Evolutionary conservation across 2,113 vertebrate species (phyloP).

Genomic region (Caloenas nicobarica): DNA sequence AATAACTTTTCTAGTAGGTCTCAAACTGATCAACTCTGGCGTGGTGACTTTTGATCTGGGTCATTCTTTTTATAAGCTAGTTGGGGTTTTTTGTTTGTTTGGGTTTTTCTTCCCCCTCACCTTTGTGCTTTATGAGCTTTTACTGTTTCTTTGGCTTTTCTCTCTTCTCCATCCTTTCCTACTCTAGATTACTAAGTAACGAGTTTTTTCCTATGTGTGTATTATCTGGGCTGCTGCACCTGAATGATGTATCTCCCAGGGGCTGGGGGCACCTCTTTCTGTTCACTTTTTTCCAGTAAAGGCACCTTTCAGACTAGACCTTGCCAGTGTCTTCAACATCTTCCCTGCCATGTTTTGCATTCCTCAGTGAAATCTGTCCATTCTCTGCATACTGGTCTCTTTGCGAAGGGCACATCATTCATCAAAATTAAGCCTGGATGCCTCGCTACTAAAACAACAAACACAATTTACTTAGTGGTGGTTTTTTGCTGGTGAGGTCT

Average conservation of each 20-base stretch:
- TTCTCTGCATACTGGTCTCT: background rate
- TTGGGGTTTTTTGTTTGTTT: background rate
- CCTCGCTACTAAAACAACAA: background rate
- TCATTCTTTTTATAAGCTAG: background rate
- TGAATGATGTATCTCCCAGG: too few relatives aligned
- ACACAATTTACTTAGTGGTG: background rate
- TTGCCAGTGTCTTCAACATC: background rate
- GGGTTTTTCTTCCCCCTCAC: background rate
- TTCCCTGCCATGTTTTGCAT: background rate
- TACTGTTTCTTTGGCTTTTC: background rate
- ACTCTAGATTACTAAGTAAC: background rate
- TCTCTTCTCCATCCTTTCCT: background rate
- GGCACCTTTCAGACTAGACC: background rate
- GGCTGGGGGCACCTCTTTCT: background rate
- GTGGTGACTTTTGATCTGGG: background rate
- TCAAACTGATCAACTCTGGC: background rate
- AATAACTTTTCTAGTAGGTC: background rate
- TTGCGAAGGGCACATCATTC: background rate
- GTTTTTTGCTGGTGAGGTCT: background rate
- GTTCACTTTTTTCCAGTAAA: background rate
- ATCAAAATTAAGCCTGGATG: background rate
- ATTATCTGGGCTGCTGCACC: background rate
- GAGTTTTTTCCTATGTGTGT: background rate
- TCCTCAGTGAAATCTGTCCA: background rate
- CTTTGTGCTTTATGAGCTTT: background rate